Conservation (phyloP, 2,113 vertebrate genomes). For the Dasyornis broadbenti region DNA sequence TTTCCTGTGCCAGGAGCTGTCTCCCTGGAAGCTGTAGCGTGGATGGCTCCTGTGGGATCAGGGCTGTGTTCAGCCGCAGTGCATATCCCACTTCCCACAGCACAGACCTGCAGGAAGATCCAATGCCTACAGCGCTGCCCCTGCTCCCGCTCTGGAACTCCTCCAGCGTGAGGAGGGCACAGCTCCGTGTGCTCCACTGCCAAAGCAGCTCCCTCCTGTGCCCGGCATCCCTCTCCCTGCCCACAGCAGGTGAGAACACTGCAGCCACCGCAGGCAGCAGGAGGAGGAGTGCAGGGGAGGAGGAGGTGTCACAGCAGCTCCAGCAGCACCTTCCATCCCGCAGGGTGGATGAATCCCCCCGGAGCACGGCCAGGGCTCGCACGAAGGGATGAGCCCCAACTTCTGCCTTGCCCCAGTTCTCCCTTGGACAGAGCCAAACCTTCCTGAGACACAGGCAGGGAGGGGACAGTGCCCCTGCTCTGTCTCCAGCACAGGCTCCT, state of each 20-base stretch:
- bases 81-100: not conserved
- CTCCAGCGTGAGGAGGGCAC: not conserved
- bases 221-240: not conserved
- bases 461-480: not conserved
- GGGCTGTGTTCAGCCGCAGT: not conserved
- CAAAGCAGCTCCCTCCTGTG: not conserved
- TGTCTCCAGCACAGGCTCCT: accelerated
- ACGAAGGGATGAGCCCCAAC: accelerated
- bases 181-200: accelerated
- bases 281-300: not conserved
- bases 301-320: not conserved
- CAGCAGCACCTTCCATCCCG: not conserved
- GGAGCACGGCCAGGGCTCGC: not conserved
- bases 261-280: not conserved
- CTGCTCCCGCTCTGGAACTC: not conserved
- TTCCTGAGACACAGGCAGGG: not conserved
- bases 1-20: not conserved
- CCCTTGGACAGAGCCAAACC: not conserved
- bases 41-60: not conserved
- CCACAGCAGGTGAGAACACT: not conserved
- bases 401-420: not conserved
- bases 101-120: not conserved
- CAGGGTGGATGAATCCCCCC: not conserved
- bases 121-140: not conserved
- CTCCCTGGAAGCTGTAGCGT: not conserved